phyloP scores from a whole-genome alignment of 2,113 vertebrate genomes.

The Narcine bancroftii region DNA sequence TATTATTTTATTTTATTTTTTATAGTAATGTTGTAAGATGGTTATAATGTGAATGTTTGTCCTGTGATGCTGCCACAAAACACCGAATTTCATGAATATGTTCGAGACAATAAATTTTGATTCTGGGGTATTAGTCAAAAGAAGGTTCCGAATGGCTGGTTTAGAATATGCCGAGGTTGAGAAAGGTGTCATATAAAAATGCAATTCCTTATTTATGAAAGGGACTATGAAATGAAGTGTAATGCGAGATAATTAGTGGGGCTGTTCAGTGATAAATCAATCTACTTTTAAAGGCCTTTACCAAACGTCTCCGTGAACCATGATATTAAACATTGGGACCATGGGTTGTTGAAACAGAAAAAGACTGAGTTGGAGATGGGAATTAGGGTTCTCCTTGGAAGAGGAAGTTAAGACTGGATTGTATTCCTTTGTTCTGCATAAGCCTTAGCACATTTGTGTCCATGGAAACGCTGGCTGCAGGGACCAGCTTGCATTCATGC shows the following conservation, averaged over 20 bases:
- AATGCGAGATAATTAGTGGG: neutral
- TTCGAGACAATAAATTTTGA: too few relatives aligned
- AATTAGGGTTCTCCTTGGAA: neutral
- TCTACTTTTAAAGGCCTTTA: neutral
- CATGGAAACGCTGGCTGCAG: constrained; percentile 29
- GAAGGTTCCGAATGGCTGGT: too few relatives aligned
- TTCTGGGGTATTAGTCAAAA: too few relatives aligned
- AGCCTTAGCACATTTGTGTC: constrained; percentile 8
- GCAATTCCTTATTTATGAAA: too few relatives aligned
- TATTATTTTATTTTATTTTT: too few relatives aligned
- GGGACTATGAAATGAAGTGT: neutral
- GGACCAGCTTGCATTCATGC: constrained; percentile 21
- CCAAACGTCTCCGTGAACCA: neutral
- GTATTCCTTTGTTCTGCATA: constrained; percentile 16
- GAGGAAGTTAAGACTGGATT: constrained; percentile 20
- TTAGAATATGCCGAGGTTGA: too few relatives aligned
- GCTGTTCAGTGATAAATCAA: neutral
- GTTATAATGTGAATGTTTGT: too few relatives aligned
- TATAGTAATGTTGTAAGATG: too few relatives aligned
- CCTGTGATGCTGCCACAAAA: too few relatives aligned
- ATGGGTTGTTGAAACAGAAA: neutral
- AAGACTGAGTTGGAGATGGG: neutral
- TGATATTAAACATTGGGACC: neutral
- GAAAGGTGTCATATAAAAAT: too few relatives aligned
- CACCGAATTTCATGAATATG: too few relatives aligned